Evolutionary conservation across 1,140 invertebrate genomes (phyloP), one percentile per base, ranked within the genome.

Genomic region (Proctacanthus coquilletti): DNA sequence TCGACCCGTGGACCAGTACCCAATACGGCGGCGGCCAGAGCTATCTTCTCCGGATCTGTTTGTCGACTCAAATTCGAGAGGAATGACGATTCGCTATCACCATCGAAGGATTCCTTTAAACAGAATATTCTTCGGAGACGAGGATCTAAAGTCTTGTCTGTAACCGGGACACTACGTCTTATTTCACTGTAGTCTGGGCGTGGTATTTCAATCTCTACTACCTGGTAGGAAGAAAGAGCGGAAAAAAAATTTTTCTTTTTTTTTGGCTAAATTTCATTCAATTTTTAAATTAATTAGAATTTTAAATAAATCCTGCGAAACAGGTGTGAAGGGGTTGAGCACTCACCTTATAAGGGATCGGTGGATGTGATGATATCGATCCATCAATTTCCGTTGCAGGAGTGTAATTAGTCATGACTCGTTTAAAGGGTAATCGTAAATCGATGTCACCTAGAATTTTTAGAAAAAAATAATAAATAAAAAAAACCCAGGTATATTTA

Each of bases 331-430:
- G 13, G 25, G 13, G 8, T 27, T 18, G 18, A 17, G n/a, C n/a
- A 15, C 15, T 53, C 18, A 78, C 65, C 51, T 75, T 76, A 62
- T 79, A 87, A 2, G 58, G 45, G 20, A 84, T 74, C 1, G 76
- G 77, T 0, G 74, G 71, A 61, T 87, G 83, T 34, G 76, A 78
- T 19, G 71, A 73, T 20, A 83, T 68, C 9, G 80, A 83, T 5
- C 79, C 84, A 50, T 86, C 77, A 38, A 89, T 86, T 64, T 88
- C 84, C 1, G 74, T 82, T 20, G 84, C 83, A 2, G 84, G 80
- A 13, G 77, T 69, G 45, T 84, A 84, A 40, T 82, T 74, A 11
- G 77, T 75, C 47, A 62, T 57, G 27, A 75, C 70, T 2, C 79
- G 73, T 53, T 84, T 80, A 45, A 86, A 84, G 2, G 80, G 80